Conservation (phyloP, 2,888 invertebrate species). For the Miltochrista miniata region DNA sequence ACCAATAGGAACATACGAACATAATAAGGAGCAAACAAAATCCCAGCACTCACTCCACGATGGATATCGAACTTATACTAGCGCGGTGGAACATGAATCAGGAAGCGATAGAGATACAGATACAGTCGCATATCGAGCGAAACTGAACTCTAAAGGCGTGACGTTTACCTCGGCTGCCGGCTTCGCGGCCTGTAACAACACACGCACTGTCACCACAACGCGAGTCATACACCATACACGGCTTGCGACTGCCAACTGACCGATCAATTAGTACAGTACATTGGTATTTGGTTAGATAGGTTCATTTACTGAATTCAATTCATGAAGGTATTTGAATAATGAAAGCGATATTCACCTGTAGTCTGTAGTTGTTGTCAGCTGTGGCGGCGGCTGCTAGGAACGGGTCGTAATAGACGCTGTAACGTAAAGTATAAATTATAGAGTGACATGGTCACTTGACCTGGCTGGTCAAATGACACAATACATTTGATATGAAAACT, state of each 20-base stretch:
- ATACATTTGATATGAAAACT: too few relatives aligned
- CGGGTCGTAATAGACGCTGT: constrained; percentile 97
- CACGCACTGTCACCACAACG: constrained; percentile 66
- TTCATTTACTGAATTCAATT: constrained; percentile 8
- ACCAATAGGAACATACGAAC: constrained; percentile 69
- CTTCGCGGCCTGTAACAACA: constrained; percentile 88
- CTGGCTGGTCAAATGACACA: not conserved
- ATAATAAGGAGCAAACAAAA: constrained; percentile 78
- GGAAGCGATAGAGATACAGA: constrained; percentile 79
- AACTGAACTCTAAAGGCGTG: constrained; percentile 58
- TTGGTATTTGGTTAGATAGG: not conserved
- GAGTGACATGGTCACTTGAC: not conserved
- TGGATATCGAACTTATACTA: constrained; percentile 71
- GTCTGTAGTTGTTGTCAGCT: constrained; percentile 94
- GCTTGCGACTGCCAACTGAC: constrained; percentile 7
- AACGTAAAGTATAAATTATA: constrained; percentile 60
- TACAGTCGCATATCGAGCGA: constrained; percentile 61
- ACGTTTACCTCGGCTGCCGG: constrained; percentile 87
- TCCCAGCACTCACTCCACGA: constrained; percentile 80
- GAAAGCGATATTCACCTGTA: constrained; percentile 87
- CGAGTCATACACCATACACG: constrained; percentile 42
- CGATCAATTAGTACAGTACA: constrained; percentile 14
- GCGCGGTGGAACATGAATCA: constrained; percentile 76
- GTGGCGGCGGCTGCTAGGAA: constrained; percentile 95
- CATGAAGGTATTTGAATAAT: constrained; percentile 1